These are phyloP conservation scores for Limonius californicus DNA, from an alignment of 1,140 invertebrate genomes.

Conservation along the genomic window DNA sequence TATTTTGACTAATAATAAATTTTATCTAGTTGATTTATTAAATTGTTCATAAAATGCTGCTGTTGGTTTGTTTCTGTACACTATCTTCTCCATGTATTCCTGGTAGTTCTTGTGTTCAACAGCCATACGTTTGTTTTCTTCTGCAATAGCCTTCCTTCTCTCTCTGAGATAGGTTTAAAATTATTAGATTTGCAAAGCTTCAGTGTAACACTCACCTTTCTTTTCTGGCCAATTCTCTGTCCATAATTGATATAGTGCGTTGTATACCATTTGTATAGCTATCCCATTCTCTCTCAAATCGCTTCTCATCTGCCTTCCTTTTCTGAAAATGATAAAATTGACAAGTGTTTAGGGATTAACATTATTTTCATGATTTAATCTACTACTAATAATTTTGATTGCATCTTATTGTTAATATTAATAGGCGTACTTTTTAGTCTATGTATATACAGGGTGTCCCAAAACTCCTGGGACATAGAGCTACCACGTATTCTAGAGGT, in stretches of 20 bases:
- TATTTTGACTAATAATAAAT: neutral
- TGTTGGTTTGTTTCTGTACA: constrained; percentile 64
- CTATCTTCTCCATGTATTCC: constrained; percentile 59
- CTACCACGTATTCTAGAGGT: no score
- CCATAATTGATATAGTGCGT: constrained; percentile 49
- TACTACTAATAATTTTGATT: no score
- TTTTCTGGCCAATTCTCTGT: constrained; percentile 52
- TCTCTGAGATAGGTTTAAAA: constrained; percentile 50
- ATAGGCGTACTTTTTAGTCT: no score
- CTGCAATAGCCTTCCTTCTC: constrained; percentile 53
- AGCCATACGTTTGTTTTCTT: constrained; percentile 62
- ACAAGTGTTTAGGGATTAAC: no score
- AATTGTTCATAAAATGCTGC: constrained; percentile 73
- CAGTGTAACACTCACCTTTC: constrained; percentile 40
- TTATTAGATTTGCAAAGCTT: constrained; percentile 17
- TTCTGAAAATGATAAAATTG: constrained; percentile 40
- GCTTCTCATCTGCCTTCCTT: constrained; percentile 51
- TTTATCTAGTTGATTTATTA: constrained; percentile 68
- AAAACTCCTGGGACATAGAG: no score
- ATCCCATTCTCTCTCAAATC: constrained; percentile 61
- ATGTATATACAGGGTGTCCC: no score
- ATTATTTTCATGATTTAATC: no score
- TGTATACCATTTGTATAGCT: constrained; percentile 53
- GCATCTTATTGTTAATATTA: no score
- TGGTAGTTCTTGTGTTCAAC: constrained; percentile 61